These are phyloP conservation scores for Conistra vaccinii DNA, from an alignment of 2,888 invertebrate species.

Conservation along the genomic window DNA sequence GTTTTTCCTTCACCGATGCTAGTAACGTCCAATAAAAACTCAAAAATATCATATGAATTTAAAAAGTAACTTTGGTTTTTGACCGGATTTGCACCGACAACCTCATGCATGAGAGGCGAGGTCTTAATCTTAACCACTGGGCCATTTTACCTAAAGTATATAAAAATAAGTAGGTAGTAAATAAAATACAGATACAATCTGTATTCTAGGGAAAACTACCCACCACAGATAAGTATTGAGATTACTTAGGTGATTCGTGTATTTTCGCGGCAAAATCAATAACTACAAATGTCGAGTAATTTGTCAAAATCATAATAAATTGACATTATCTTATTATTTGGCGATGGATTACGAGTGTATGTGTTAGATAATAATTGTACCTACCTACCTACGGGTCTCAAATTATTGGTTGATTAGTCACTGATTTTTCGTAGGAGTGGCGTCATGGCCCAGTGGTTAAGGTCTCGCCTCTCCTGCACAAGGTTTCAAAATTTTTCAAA, in stretches of 20 bases:
- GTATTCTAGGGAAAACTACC: slow-evolving; percentile 13
- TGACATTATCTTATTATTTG: slow-evolving; percentile 39
- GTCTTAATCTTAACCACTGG: no score
- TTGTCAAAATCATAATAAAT: slow-evolving; percentile 49
- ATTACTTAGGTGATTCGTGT: slow-evolving; percentile 10
- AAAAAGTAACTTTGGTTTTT: no score
- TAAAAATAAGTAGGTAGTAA: not conserved
- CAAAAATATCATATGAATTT: no score
- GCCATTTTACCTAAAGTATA: not conserved
- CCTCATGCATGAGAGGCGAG: no score
- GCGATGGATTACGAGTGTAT: slow-evolving; percentile 29
- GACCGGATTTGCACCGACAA: no score
- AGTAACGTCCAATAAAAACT: no score
- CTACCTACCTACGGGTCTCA: not conserved
- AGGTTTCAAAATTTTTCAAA: no score
- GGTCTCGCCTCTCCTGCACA: not conserved
- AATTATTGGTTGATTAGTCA: slow-evolving; percentile 26
- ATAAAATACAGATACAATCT: not conserved
- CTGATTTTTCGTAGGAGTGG: not conserved
- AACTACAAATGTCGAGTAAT: slow-evolving; percentile 20
- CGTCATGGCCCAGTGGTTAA: not conserved
- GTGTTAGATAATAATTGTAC: slow-evolving; percentile 8
- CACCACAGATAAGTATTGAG: slow-evolving; percentile 11
- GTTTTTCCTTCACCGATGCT: no score
- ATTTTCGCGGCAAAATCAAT: slow-evolving; percentile 38